Percentiles rank a stretch among this genome's conserved stretches.
Evolutionary conservation across 2,113 vertebrate species (phyloP).

Genomic region (Leptosomus discolor): DNA sequence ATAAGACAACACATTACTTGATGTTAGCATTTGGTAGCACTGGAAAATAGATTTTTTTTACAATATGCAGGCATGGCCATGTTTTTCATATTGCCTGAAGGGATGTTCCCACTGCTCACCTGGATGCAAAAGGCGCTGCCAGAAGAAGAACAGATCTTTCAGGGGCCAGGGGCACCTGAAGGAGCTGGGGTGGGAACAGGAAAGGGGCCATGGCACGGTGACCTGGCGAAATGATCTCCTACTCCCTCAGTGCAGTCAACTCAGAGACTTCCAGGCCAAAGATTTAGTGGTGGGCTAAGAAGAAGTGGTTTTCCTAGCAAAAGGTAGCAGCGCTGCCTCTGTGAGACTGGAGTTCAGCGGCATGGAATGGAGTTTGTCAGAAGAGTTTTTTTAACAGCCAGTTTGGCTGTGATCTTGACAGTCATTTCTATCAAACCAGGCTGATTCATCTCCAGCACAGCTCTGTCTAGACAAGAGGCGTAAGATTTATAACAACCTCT

Average conservation of each 20-base stretch:
- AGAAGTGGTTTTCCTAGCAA: neutral
- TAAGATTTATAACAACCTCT: neutral
- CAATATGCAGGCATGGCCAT: neutral
- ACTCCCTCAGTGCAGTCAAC: neutral
- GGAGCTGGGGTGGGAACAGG: neutral
- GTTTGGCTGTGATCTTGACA: slow-evolving; percentile 34
- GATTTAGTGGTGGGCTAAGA: neutral
- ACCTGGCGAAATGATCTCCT: neutral
- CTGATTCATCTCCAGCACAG: slow-evolving; percentile 8
- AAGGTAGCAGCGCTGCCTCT: neutral
- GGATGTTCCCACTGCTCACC: neutral
- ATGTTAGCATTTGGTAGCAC: neutral
- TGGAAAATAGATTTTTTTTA: neutral
- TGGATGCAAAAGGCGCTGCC: neutral
- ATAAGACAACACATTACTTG: neutral
- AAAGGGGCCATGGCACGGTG: rapidly evolving
- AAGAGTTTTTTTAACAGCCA: neutral
- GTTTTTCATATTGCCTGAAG: neutral
- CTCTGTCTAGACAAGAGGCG: neutral
- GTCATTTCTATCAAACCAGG: neutral
- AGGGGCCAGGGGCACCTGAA: neutral
- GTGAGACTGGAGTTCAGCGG: neutral
- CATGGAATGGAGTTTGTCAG: neutral
- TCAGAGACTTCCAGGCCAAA: neutral
- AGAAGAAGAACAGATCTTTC: neutral